Evolutionary conservation across 2,797 vertebrate genomes (phyloP).

Genomic region (Trachurus trachurus): DNA sequence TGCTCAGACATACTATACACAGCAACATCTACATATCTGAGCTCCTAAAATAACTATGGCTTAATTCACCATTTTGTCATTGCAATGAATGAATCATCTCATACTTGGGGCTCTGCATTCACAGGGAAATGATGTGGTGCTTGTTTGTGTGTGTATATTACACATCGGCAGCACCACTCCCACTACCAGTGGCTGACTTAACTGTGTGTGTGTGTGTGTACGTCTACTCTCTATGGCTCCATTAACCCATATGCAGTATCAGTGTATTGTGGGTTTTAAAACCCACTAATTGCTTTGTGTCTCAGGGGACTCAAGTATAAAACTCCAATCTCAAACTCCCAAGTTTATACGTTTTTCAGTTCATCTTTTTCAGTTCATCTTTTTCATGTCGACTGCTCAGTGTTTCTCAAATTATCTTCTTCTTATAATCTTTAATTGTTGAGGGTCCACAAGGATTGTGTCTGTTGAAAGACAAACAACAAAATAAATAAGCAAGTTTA

Average conservation of each 20-base stretch:
- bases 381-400: not conserved
- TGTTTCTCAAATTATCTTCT: slow-evolving; percentile 16
- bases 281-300: slow-evolving; percentile 58
- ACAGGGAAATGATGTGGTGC: not conserved
- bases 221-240: slow-evolving; percentile 18
- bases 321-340: slow-evolving; percentile 27
- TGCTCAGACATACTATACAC: not conserved
- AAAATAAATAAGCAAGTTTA: slow-evolving; percentile 19
- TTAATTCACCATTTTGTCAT: slow-evolving; percentile 13
- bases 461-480: slow-evolving; percentile 10
- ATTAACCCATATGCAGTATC: slow-evolving; percentile 48
- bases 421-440: slow-evolving; percentile 38
- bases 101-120: slow-evolving; percentile 7
- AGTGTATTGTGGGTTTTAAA: slow-evolving; percentile 46
- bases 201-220: not conserved
- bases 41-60: slow-evolving; percentile 6
- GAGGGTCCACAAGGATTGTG: slow-evolving; percentile 14
- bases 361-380: not conserved
- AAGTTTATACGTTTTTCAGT: slow-evolving; percentile 26
- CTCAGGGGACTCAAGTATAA: slow-evolving; percentile 31
- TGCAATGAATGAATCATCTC: not conserved
- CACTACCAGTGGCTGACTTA: slow-evolving; percentile 30
- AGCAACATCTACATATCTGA: not conserved
- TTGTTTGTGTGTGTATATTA: not conserved
- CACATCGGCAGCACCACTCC: slow-evolving; percentile 1